Base-by-base conservation (phyloP, 2,888 invertebrate species). In the Drosophila buzzatii region DNA sequence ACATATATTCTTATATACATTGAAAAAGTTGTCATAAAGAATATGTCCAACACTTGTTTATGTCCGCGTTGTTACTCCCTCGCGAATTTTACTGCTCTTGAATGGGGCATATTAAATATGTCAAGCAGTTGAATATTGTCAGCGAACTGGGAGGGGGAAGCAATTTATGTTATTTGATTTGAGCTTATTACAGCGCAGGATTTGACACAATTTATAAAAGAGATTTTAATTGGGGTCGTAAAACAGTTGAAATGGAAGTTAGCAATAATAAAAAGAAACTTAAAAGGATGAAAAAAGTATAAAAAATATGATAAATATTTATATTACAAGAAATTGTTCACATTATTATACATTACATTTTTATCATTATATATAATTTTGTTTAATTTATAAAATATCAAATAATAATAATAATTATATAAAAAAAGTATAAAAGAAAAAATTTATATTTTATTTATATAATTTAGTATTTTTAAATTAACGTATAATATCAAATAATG, bases 11-110 rank as follows among this genome's bases (percentile, higher is more conserved):
- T 37, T 37, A 52, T 51, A 33, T 33, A 18, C 18, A 33, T 33
- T 51, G n/a, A 39, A 69, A 81, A 76, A 74, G 42, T 73, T 80
- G 82, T 77, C 80, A 63, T 84, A 76, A 87, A 89, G 84, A 86
- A 87, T 86, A 81, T 85, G 75, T 74, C 77, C 76, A 67, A 76
- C 85, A 79, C 90, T 89, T 86, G 86, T 87, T 86, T 74, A 73
- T 76, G 88, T 75, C 71, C 49, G 41, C 53, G 49, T 35, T 39
- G 16, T 35, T 41, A 56, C 67, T 60, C 63, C 73, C 52, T 35
- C 57, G 63, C 39, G 16, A 20, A 39, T 66, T 74, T 45, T 52
- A 37, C 52, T 58, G 49, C 51, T 39, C 62, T 66, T 61, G 20
- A 56, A n/a, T 56, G 67, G 61, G 14, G 64, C 56, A 62, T 62